These are phyloP conservation scores for Vulpes lagopus DNA, from an alignment of 2,113 vertebrate species.

Conservation along the genomic window DNA sequence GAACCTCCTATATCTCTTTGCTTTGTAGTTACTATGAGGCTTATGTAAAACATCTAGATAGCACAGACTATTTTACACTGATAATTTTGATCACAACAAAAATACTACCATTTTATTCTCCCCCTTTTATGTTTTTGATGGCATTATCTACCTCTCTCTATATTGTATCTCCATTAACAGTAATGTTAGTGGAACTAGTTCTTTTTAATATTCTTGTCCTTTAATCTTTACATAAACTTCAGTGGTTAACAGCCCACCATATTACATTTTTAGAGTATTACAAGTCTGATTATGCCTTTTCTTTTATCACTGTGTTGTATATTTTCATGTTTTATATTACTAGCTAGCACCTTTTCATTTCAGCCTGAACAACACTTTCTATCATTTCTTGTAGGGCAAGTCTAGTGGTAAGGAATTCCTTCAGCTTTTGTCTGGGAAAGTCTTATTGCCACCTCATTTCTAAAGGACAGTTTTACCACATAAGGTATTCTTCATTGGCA, in stretches of 20 bases:
- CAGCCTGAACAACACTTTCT: background rate
- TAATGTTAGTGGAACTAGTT: background rate
- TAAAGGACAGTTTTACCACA: background rate
- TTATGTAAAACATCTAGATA: background rate
- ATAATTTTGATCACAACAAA: background rate
- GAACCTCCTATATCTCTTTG: background rate
- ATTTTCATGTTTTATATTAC: background rate
- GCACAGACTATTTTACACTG: background rate
- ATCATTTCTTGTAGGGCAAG: background rate
- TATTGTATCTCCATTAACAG: background rate
- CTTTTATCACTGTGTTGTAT: background rate
- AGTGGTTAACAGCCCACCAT: background rate
- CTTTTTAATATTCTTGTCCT: background rate
- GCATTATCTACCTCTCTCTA: background rate
- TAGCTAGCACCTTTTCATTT: background rate
- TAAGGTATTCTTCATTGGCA: background rate
- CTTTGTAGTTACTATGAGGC: background rate
- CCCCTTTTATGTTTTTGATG: background rate
- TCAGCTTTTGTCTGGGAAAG: background rate
- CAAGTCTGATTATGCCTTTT: background rate
- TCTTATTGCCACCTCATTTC: background rate
- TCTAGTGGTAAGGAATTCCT: background rate
- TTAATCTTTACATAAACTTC: background rate
- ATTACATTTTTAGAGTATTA: background rate
- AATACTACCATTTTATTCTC: background rate